A percentile compares a stretch with the other conserved stretches of the same genome.
These are phyloP conservation scores for Sussaba pulchella DNA, from an alignment of 2,888 invertebrate species.

Conservation along the genomic window DNA sequence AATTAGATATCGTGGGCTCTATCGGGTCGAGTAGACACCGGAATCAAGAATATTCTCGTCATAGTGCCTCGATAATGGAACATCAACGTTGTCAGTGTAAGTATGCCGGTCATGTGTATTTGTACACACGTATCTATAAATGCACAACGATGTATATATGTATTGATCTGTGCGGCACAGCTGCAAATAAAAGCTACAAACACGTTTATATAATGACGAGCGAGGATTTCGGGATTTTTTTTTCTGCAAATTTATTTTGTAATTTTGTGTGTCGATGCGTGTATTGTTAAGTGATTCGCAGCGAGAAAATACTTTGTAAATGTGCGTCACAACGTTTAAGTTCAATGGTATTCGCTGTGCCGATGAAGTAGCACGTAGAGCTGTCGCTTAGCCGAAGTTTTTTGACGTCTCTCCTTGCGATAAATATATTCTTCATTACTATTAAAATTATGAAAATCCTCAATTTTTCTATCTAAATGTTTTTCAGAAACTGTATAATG, in stretches of 20 bases:
- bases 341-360: constrained; percentile 1
- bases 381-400: too few relatives aligned
- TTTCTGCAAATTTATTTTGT: not conserved
- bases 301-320: not conserved
- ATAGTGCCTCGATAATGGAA: constrained; percentile 44
- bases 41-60: constrained; percentile 19
- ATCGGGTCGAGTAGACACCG: constrained; percentile 2
- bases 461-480: too few relatives aligned
- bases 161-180: constrained; percentile 53
- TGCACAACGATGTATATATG: constrained; percentile 7
- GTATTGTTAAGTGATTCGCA: not conserved
- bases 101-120: constrained; percentile 53
- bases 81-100: constrained; percentile 61
- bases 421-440: too few relatives aligned
- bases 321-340: not conserved
- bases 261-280: not conserved
- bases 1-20: constrained; percentile 56
- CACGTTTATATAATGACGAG: constrained; percentile 39
- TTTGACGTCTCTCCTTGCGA: too few relatives aligned
- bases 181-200: constrained; percentile 64
- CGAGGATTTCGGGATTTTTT: constrained; percentile 23
- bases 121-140: not conserved
- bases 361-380: too few relatives aligned
- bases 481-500: too few relatives aligned
- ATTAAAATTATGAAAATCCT: too few relatives aligned